A percentile compares a stretch with the other conserved stretches of the same genome.
phyloP scores from a whole-genome alignment of 1,140 invertebrate genomes.

The Heliconius eleuchia region DNA sequence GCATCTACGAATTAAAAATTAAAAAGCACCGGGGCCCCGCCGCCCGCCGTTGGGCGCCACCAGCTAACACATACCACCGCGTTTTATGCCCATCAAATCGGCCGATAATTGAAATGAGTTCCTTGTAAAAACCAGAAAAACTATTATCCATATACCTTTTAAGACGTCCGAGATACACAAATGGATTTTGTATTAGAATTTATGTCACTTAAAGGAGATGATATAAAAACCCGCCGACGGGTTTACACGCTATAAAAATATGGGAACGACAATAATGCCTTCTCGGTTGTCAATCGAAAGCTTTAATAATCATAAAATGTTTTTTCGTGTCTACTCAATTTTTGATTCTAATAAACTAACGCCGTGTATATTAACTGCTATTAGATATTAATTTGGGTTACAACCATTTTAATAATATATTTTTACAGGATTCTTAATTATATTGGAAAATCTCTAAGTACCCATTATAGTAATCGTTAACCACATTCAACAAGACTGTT shows the following conservation, averaged over 20 bases:
- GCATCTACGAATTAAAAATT: conserved; percentile 68
- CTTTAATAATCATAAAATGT: conserved; percentile 80
- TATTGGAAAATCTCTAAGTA: too few species aligned
- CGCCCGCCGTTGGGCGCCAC: conserved; percentile 67
- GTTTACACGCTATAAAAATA: conserved; percentile 81
- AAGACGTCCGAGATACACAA: conserved; percentile 80
- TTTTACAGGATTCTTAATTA: too few species aligned
- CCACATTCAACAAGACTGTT: too few species aligned
- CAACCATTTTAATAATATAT: not conserved
- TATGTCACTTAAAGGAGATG: conserved; percentile 80
- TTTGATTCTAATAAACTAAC: conserved; percentile 3
- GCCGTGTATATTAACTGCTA: not conserved
- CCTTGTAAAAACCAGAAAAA: conserved; percentile 80
- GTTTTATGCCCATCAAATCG: conserved; percentile 76
- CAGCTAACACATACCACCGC: conserved; percentile 66
- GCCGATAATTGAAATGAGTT: conserved; percentile 80
- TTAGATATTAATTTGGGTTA: not conserved
- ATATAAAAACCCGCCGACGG: conserved; percentile 78
- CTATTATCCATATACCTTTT: conserved; percentile 79
- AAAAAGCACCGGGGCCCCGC: conserved; percentile 58
- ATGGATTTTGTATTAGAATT: conserved; percentile 81
- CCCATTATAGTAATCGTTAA: too few species aligned
- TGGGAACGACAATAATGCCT: conserved; percentile 75
- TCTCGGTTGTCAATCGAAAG: conserved; percentile 76
- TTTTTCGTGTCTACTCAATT: conserved; percentile 45